Base-by-base conservation (phyloP, 2,113 vertebrate species). In the Saiga tatarica region DNA sequence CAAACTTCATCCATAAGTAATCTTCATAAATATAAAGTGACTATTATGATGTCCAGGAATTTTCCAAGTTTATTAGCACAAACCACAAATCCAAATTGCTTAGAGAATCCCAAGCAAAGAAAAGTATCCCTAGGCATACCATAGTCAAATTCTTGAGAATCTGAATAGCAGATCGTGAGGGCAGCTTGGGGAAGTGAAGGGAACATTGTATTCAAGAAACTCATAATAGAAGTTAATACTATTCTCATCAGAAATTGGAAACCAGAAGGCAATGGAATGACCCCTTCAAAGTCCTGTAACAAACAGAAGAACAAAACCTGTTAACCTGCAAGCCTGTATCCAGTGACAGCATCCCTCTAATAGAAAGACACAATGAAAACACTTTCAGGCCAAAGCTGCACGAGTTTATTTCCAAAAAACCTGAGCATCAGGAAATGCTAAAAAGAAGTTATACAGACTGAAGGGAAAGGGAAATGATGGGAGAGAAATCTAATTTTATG, bases 211-310 rank as follows among this genome's bases (percentile, higher is more conserved):
- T 45, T 78, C 15, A 64, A 67, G 30, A 86, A 91, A 45, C 64
- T 62, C 39, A 52, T 86, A 47, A 16, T 78, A 87, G 91, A 89
- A 87, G 53, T 53, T 14, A 91, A 84, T 36, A 85, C 15, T 21
- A 16, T 95, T 86, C 45, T 86, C 55, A 91, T 17, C 55, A 95
- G 67, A 86, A 86, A 78, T 16, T 95, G 82, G 55, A 79, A 95
- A 45, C 57, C 16, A 91, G 47, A 85, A 62, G 21, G 64, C 11
- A 86, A 13, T 83, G 28, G 25, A 87, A 91, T 78, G 21, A 30
- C 39, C 11, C 53, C 36, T 91, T 90, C 76, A 52, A 82, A 76
- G 45, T 62, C 81, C 55, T 28, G 1, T 17, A 47, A 76, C 15
- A n/a, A 91, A 53, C n/a, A n/a, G 60, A 55, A 26, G 10, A 50